These are phyloP conservation scores for Anguilla anguilla DNA, from an alignment of 2,797 vertebrate species.

Conservation along the genomic window DNA sequence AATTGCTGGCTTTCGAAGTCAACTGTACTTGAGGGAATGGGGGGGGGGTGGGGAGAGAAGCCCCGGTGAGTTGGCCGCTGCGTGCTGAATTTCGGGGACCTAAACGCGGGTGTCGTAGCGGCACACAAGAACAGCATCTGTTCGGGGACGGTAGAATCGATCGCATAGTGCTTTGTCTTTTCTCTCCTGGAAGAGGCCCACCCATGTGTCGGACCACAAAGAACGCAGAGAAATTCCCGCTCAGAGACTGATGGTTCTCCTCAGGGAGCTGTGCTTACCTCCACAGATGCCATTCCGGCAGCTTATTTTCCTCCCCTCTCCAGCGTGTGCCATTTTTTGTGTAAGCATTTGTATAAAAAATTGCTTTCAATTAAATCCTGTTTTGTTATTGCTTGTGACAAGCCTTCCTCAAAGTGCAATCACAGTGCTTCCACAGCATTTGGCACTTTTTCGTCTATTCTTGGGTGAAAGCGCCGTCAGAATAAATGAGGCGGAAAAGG, in stretches of 20 bases:
- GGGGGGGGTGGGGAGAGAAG: not conserved
- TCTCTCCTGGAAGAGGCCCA: slow-evolving; percentile 1
- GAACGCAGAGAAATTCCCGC: slow-evolving; percentile 5
- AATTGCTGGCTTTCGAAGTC: not conserved
- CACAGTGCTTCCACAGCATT: not conserved
- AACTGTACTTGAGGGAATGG: slow-evolving; percentile 3
- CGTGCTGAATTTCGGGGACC: slow-evolving; percentile 21
- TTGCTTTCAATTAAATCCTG: not conserved
- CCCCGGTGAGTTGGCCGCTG: not conserved
- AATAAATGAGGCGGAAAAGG: not conserved
- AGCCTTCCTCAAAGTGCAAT: not conserved
- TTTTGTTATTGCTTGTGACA: slow-evolving; percentile 14
- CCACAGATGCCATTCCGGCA: not conserved
- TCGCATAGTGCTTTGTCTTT: not conserved
- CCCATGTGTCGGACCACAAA: not conserved
- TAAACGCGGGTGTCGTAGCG: not conserved
- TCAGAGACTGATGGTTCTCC: slow-evolving; percentile 20
- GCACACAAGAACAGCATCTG: not conserved
- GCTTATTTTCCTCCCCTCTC: not conserved
- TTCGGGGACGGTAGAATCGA: not conserved
- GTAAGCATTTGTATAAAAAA: slow-evolving; percentile 31
- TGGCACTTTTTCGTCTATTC: not conserved
- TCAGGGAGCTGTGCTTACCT: slow-evolving; percentile 16
- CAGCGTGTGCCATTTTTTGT: not conserved
- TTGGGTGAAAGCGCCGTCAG: not conserved